Conservation (phyloP, 1,140 invertebrate species). For the Neuroterus valhalla region DNA sequence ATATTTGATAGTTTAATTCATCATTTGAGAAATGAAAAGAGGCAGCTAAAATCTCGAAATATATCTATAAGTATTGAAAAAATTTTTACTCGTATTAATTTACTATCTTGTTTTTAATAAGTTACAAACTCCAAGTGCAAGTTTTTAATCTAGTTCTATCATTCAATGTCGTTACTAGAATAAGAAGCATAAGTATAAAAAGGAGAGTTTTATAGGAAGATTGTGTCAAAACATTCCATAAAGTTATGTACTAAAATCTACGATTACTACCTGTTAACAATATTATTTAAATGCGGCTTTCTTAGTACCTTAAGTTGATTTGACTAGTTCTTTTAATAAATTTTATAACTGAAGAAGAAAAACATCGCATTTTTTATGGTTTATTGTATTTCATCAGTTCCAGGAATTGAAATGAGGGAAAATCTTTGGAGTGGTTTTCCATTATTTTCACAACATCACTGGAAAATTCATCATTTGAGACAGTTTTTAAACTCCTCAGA, state of each 20-base stretch:
- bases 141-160: background rate
- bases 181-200: conserved; percentile 1
- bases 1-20: no score
- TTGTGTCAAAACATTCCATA: conserved; percentile 3
- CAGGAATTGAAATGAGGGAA: conserved; percentile 79
- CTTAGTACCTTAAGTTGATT: conserved; percentile 65
- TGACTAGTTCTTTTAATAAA: background rate
- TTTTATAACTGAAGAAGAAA: no score
- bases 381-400: conserved; percentile 84
- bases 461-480: conserved; percentile 60
- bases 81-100: background rate
- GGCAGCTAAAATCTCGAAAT: background rate
- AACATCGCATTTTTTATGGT: no score
- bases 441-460: conserved; percentile 75
- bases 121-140: background rate
- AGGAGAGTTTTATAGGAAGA: background rate
- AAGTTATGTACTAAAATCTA: conserved; percentile 7
- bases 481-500: conserved; percentile 75
- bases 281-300: background rate
- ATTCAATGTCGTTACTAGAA: conserved; percentile 12
- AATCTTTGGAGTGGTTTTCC: conserved; percentile 75
- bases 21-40: no score
- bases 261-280: conserved; percentile 11
- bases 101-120: background rate
- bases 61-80: background rate